These are phyloP conservation scores for Morone saxatilis DNA, from an alignment of 2,113 vertebrate species.

Conservation along the genomic window DNA sequence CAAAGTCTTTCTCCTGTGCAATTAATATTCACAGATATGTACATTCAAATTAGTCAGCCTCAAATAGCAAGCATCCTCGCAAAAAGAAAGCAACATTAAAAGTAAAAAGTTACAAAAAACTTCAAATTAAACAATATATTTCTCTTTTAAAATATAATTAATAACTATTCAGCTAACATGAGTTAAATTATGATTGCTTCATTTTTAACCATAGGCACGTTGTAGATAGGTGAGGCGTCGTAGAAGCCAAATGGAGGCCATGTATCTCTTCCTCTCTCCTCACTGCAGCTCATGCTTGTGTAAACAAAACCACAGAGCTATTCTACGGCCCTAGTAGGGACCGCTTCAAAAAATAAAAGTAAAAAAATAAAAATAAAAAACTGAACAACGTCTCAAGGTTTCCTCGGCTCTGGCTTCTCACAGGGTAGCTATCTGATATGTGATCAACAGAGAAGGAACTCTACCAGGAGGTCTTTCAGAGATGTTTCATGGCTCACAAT, in stretches of 20 bases:
- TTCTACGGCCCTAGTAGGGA: conserved; percentile 37
- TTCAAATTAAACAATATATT: conserved; percentile 82
- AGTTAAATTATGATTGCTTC: conserved; percentile 87
- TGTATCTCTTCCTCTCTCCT: conserved; percentile 47
- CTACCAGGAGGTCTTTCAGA: conserved; percentile 29
- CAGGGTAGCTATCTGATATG: conserved; percentile 40
- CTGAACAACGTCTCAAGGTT: conserved; percentile 15
- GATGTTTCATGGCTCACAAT: conserved; percentile 68
- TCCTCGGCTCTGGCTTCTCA: conserved; percentile 39
- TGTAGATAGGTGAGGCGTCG: conserved; percentile 81
- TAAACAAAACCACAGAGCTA: conserved; percentile 80
- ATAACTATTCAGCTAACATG: conserved; percentile 78
- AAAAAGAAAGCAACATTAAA: conserved; percentile 73
- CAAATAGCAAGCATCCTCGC: conserved; percentile 73
- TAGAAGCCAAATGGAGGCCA: conserved; percentile 60
- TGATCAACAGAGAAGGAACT: conserved; percentile 40
- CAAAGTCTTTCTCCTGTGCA: conserved; percentile 82
- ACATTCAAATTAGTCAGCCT: conserved; percentile 84
- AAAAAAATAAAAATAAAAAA: conserved; percentile 18
- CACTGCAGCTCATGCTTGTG: conserved; percentile 66
- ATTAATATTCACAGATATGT: conserved; percentile 87
- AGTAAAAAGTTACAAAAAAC: conserved; percentile 83
- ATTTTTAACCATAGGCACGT: conserved; percentile 86
- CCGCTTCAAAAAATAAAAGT: conserved; percentile 37
- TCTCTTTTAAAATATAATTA: conserved; percentile 84